These are phyloP conservation scores for Oegoconia quadripuncta DNA, from an alignment of 2,888 invertebrate genomes.

Conservation along the genomic window DNA sequence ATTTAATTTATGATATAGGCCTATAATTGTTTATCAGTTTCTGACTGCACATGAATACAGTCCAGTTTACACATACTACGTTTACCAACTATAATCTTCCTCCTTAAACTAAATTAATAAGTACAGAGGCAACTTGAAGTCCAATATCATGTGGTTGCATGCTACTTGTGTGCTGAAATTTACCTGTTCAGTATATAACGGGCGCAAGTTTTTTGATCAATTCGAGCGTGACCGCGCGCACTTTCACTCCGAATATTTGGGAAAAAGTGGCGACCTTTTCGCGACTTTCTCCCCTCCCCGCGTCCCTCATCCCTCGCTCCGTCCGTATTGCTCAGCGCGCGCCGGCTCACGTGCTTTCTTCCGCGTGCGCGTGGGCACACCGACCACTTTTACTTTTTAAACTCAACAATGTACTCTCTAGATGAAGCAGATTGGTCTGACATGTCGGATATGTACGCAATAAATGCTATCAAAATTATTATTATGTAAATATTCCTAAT, in stretches of 20 bases:
- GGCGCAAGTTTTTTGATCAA: constrained; percentile 47
- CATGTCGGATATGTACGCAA: not conserved
- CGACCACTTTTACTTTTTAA: constrained; percentile 71
- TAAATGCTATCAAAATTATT: not conserved
- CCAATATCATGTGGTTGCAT: not conserved
- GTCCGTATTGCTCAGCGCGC: constrained; percentile 23
- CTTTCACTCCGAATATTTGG: constrained; percentile 78
- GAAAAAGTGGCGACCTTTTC: constrained; percentile 77
- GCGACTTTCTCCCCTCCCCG: constrained; percentile 64
- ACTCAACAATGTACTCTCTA: constrained; percentile 10
- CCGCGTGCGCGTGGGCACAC: constrained; percentile 52
- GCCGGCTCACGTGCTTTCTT: constrained; percentile 52
- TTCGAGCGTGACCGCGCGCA: constrained; percentile 51
- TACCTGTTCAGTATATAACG: constrained; percentile 11
- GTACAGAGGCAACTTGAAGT: not conserved
- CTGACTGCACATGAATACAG: too few species aligned
- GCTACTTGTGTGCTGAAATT: not conserved
- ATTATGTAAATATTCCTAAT: constrained; percentile 1
- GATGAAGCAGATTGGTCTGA: not conserved
- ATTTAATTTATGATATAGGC: too few species aligned
- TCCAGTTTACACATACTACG: too few species aligned
- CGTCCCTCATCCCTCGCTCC: constrained; percentile 21
- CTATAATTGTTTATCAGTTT: too few species aligned
- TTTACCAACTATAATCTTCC: too few species aligned
- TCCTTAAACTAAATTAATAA: not conserved